phyloP scores from a whole-genome alignment of 2,888 invertebrate genomes.

The Pristionchus entomophagus region DNA sequence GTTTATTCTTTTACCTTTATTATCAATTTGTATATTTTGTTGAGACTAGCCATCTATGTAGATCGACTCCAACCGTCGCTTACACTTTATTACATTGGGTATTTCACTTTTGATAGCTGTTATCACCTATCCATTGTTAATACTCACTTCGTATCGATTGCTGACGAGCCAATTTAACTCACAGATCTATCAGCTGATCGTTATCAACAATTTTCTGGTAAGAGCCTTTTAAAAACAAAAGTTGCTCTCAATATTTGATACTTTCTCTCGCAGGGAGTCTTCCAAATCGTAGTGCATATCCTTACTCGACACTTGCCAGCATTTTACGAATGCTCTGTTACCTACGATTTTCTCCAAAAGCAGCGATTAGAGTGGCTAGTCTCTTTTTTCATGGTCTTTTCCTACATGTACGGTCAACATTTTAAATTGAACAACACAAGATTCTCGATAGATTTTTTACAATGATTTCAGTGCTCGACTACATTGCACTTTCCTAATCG shows the following conservation, averaged over 20 bases:
- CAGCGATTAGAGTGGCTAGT: neutral
- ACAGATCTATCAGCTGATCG: neutral
- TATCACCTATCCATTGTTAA: neutral
- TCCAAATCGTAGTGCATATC: neutral
- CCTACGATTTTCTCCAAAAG: neutral
- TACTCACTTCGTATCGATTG: neutral
- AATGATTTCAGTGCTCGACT: neutral
- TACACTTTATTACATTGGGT: neutral
- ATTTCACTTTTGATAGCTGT: neutral
- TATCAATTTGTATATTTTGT: no score
- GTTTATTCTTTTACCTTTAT: neutral
- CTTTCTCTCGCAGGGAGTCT: neutral
- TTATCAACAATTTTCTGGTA: neutral
- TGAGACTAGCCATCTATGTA: no score
- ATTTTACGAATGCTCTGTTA: neutral
- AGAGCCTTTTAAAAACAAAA: neutral
- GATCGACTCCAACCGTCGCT: neutral
- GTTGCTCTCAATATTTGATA: neutral
- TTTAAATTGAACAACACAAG: neutral
- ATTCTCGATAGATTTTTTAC: neutral
- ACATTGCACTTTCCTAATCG: neutral
- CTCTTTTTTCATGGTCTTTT: neutral
- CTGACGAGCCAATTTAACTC: neutral
- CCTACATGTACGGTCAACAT: neutral
- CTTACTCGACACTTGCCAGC: neutral